phyloP scores from a whole-genome alignment of 2,888 invertebrate genomes.

The Eueremaeus valkanovi region DNA sequence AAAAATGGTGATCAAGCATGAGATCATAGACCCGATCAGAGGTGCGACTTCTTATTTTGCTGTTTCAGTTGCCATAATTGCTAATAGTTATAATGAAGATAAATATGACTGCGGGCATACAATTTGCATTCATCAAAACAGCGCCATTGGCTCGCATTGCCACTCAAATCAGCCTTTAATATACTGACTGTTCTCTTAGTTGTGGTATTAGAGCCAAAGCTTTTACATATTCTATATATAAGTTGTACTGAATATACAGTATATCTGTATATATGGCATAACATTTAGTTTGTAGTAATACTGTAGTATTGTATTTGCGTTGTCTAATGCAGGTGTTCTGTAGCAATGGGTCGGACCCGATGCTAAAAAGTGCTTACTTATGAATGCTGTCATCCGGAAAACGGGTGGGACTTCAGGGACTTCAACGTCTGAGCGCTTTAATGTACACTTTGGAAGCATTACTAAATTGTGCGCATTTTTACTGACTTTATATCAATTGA shows the following conservation, averaged over 20 bases:
- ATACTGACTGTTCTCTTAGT: neutral
- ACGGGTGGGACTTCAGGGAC: slow-evolving; percentile 26
- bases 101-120: slow-evolving; percentile 9
- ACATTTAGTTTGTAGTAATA: too few species aligned
- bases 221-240: too few species aligned
- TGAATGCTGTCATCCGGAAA: slow-evolving; percentile 33
- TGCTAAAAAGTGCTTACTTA: slow-evolving; percentile 29
- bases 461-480: slow-evolving; percentile 32
- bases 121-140: slow-evolving; percentile 21
- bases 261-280: neutral
- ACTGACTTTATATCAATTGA: slow-evolving; percentile 6
- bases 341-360: slow-evolving; percentile 30
- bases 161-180: slow-evolving; percentile 19
- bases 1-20: slow-evolving; percentile 19
- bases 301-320: neutral
- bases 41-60: slow-evolving; percentile 30
- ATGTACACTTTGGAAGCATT: neutral
- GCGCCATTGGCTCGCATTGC: slow-evolving; percentile 19
- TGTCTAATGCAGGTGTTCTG: slow-evolving; percentile 20
- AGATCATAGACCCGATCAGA: slow-evolving; percentile 33
- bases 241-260: too few species aligned
- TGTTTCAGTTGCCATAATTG: slow-evolving; percentile 9
- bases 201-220: neutral
- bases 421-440: neutral
- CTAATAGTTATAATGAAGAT: slow-evolving; percentile 29